Percentiles rank a stretch among this genome's conserved stretches.
Conservation (phyloP, 2,888 invertebrate genomes). For the Epicampocera succincta region DNA sequence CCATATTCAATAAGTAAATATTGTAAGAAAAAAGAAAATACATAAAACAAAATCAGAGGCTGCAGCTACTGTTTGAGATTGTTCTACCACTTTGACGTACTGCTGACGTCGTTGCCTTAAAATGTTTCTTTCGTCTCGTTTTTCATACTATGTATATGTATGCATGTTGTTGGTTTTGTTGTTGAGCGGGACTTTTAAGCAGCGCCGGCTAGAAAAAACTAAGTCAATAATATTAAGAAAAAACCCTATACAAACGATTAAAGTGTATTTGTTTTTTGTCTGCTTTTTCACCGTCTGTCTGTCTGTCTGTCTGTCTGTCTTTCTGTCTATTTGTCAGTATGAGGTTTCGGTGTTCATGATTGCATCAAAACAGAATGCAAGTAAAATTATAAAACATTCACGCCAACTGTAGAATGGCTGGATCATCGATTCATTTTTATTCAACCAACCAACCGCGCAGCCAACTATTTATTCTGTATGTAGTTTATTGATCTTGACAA, state of each 20-base stretch:
- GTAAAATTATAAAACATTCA: conserved; percentile 19
- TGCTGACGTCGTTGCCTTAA: conserved; percentile 20
- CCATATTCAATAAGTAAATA: conserved; percentile 38
- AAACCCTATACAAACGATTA: conserved; percentile 42
- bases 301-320: not conserved
- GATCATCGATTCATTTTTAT: conserved; percentile 2
- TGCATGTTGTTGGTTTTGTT: conserved; percentile 3
- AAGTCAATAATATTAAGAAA: conserved; percentile 52
- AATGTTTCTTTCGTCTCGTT: conserved; percentile 7
- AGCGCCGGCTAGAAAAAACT: conserved; percentile 50
- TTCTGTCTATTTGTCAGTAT: conserved; percentile 41
- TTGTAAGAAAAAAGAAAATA: conserved; percentile 26
- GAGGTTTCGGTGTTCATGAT: too few species aligned
- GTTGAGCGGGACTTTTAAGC: conserved; percentile 35
- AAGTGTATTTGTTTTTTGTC: conserved; percentile 68
- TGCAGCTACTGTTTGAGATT: conserved; percentile 58
- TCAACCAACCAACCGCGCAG: not conserved
- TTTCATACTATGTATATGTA: conserved; percentile 30
- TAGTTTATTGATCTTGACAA: conserved; percentile 3
- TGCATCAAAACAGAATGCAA: not conserved
- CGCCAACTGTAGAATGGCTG: conserved; percentile 11
- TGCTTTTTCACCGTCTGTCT: conserved; percentile 25
- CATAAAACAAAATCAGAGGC: conserved; percentile 37
- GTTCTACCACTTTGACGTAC: conserved; percentile 26
- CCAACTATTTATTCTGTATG: not conserved